Conservation (phyloP, 1,140 invertebrate species). For the Drosophila sulfurigaster region DNA sequence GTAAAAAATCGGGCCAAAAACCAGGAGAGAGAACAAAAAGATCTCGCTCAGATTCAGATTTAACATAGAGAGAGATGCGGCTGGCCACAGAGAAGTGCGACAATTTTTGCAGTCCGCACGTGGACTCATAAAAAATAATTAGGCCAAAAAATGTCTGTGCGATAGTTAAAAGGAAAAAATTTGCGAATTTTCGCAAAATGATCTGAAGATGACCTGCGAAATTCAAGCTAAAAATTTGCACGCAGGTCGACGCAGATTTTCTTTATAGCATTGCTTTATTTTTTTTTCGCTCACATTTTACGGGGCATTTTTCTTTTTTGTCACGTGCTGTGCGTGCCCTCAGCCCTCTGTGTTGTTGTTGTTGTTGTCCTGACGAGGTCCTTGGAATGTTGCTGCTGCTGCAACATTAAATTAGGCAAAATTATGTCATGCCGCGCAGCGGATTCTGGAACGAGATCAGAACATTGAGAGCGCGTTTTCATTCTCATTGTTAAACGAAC, state of each 20-base stretch:
- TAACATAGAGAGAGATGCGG: slow-evolving; percentile 41
- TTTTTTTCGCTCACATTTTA: slow-evolving; percentile 25
- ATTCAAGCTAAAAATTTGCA: slow-evolving; percentile 71
- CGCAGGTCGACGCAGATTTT: slow-evolving; percentile 51
- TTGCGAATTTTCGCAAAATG: slow-evolving; percentile 37
- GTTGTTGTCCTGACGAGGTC: slow-evolving; percentile 43
- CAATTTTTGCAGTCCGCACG: slow-evolving; percentile 67
- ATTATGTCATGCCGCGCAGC: slow-evolving; percentile 76
- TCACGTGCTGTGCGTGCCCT: slow-evolving; percentile 72
- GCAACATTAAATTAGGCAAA: slow-evolving; percentile 70
- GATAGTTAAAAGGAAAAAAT: slow-evolving; percentile 30
- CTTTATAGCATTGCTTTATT: slow-evolving; percentile 13
- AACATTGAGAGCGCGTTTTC: slow-evolving; percentile 79
- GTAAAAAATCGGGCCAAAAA: slow-evolving; percentile 61
- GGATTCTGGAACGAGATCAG: slow-evolving; percentile 74
- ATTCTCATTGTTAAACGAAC: slow-evolving; percentile 50
- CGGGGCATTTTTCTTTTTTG: slow-evolving; percentile 50
- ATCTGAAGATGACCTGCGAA: slow-evolving; percentile 58
- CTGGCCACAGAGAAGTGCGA: slow-evolving; percentile 74
- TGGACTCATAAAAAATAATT: slow-evolving; percentile 81
- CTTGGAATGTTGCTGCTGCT: slow-evolving; percentile 42
- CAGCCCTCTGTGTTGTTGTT: background rate
- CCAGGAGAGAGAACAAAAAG: slow-evolving; percentile 38
- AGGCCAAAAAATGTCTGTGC: slow-evolving; percentile 73
- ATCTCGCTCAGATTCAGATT: slow-evolving; percentile 24